These are phyloP conservation scores for Leucania comma DNA, from an alignment of 2,888 invertebrate genomes.

Conservation along the genomic window DNA sequence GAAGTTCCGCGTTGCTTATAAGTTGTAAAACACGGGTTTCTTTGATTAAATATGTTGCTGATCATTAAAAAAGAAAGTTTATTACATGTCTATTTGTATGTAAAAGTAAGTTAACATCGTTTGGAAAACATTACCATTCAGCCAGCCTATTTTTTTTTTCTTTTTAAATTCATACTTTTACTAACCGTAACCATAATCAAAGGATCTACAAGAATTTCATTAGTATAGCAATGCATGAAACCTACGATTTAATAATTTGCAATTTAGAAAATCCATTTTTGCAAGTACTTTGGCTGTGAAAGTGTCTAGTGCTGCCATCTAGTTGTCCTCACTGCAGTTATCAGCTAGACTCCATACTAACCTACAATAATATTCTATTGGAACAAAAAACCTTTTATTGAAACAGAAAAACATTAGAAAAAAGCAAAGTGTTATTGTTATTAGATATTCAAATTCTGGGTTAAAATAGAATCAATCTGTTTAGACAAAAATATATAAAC, in stretches of 20 bases:
- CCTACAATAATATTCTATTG: not conserved
- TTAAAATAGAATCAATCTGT: too few relatives aligned
- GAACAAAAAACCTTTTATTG: not conserved
- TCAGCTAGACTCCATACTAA: not conserved
- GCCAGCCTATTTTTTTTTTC: not conserved
- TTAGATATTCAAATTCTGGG: not conserved
- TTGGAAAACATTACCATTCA: not conserved
- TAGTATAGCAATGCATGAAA: not conserved
- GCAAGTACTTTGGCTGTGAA: not conserved
- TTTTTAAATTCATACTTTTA: not conserved
- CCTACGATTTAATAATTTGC: not conserved
- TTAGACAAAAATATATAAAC: not conserved
- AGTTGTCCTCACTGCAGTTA: slow-evolving; percentile 23
- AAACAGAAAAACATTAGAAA: not conserved
- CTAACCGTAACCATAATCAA: not conserved
- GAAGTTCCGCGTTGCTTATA: slow-evolving; percentile 31
- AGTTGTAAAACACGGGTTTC: slow-evolving; percentile 41
- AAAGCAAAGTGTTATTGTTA: not conserved
- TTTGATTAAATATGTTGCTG: slow-evolving; percentile 44
- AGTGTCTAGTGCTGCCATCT: slow-evolving; percentile 37
- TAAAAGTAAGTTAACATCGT: not conserved
- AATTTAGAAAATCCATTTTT: slow-evolving; percentile 1
- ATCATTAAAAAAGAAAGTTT: slow-evolving; percentile 16
- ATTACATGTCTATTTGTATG: not conserved
- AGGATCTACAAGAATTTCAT: not conserved